Conservation (phyloP, 2,113 vertebrate genomes). For the Smithornis capensis region DNA sequence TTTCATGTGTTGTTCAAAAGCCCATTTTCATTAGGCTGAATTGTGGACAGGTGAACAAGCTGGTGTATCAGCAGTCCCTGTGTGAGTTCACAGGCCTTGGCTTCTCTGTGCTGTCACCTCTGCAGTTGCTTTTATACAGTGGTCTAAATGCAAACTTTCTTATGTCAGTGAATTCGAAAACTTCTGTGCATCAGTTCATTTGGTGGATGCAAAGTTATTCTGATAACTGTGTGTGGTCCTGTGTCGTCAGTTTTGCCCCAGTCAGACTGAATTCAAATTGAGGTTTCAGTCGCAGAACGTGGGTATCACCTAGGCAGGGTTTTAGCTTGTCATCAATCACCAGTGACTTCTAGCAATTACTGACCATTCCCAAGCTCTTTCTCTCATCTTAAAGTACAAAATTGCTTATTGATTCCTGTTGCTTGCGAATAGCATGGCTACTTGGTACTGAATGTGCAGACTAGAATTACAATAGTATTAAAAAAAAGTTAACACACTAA, state of each 20-base stretch:
- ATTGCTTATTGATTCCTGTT: slow-evolving; percentile 16
- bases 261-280: neutral
- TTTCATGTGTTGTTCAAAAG: neutral
- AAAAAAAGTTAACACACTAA: neutral
- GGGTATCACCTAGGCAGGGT: neutral
- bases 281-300: neutral
- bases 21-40: neutral
- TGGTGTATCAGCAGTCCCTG: accelerated
- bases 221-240: neutral
- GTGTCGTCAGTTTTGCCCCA: neutral
- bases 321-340: neutral
- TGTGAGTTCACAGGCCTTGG: accelerated
- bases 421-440: neutral
- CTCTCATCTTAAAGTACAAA: neutral
- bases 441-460: neutral
- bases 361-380: neutral
- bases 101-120: neutral
- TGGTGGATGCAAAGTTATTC: neutral
- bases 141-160: neutral
- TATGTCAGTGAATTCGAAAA: neutral
- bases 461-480: neutral
- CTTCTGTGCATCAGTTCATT: neutral
- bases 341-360: neutral
- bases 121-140: neutral
- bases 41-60: neutral